Evolutionary conservation across 2,797 vertebrate genomes (phyloP), one percentile per base, ranked within the genome.

Genomic region (Threskiornis aethiopicus): DNA sequence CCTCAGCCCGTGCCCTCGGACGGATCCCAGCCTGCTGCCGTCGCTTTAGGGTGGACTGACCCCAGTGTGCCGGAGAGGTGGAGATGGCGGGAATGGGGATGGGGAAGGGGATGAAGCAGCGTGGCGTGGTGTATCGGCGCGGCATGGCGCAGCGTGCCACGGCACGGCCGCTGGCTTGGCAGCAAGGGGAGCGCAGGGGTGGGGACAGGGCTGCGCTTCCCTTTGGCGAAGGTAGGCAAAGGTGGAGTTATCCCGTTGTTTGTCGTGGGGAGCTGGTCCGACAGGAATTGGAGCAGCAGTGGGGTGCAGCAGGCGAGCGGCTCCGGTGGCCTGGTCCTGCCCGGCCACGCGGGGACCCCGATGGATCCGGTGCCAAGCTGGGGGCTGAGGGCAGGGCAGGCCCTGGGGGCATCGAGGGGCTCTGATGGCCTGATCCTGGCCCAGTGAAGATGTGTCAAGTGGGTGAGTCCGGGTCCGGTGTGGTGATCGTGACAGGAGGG

Each of bases 231-330:
- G 75, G 73, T 71, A 39, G 76, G 87, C 2, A 31, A 26, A 96
- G 96, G 92, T 94, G 97, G 96, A 97, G 96, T 77, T 80, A 55
- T 55, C 84, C 58, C 64, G 89, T 65, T 69, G 87, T 73, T 78
- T 16, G 0, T 67, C 52, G 73, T 2, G 35, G 52, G 51, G 89
- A 96, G 97, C 98, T 95, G 97, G 98, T 97, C 96, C 0, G 71
- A 97, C 97, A 42, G 94, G 98, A 97, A 96, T 0, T 7, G 77
- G 58, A 54, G 85, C 17, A 11, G 25, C 72, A 21, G 31, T 15
- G 16, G 61, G 75, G 70, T 61, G 86, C 71, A 82, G 80, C 46
- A 44, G 75, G 62, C 0, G 3, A 44, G 72, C 6, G 9, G 37
- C 70, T 79, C 69, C 3, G 2, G 52, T 11, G 39, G 20, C 52